Percentiles rank a stretch among this genome's conserved stretches.
These are phyloP conservation scores for Sander vitreus DNA, from an alignment of 2,113 vertebrate species.

Conservation along the genomic window DNA sequence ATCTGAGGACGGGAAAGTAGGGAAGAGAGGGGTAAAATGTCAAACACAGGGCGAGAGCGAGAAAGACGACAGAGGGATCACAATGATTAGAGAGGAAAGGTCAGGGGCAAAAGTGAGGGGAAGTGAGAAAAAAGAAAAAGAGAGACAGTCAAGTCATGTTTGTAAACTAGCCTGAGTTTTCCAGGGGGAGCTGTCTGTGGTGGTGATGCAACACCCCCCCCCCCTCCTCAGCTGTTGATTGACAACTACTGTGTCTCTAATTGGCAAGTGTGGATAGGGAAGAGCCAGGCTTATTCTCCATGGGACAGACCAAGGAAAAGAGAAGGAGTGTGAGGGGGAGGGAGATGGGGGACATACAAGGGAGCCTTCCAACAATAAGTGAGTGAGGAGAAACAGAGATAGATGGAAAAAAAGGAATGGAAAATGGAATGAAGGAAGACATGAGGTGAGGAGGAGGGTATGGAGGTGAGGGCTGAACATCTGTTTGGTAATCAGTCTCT, in stretches of 20 bases:
- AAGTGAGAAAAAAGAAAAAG: neutral
- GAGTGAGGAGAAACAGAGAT: conserved; percentile 16
- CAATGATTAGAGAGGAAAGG: conserved; percentile 57
- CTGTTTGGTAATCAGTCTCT: conserved; percentile 74
- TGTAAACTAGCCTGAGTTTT: conserved; percentile 49
- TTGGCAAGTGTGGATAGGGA: conserved; percentile 75
- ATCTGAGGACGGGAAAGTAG: conserved; percentile 6
- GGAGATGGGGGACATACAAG: neutral
- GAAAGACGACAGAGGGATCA: conserved; percentile 12
- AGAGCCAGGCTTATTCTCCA: conserved; percentile 72
- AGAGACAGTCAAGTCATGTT: conserved; percentile 58
- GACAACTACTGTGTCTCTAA: conserved; percentile 77
- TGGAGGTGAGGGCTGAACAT: conserved; percentile 67
- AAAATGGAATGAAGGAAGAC: conserved; percentile 35
- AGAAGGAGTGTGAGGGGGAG: conserved; percentile 32
- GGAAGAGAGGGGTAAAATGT: conserved; percentile 8
- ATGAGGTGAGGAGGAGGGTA: conserved; percentile 38
- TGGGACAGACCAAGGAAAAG: conserved; percentile 59
- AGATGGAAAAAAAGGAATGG: neutral
- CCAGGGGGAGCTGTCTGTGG: conserved; percentile 72
- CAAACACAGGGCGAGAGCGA: conserved; percentile 26
- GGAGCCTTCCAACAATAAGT: conserved; percentile 22
- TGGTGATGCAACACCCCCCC: conserved; percentile 61
- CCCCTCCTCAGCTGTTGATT: conserved; percentile 68
- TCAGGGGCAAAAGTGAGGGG: conserved; percentile 24